Evolutionary conservation across 2,113 vertebrate species (phyloP).

Genomic region (Prionailurus bengalensis): DNA sequence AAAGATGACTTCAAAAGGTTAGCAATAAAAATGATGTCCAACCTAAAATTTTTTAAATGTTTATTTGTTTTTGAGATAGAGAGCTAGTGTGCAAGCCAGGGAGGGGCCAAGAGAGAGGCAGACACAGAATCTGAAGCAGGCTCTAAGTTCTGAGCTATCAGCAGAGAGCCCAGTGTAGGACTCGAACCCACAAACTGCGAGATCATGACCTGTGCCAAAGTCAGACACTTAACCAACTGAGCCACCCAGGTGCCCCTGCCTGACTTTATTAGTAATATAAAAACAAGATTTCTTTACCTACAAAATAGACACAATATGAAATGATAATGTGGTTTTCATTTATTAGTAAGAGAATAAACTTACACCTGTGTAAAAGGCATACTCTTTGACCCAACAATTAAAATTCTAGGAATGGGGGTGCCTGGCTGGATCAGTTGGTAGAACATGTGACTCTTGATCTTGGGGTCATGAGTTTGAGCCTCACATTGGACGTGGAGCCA

Average conservation of each 20-base stretch:
- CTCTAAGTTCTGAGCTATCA: too few relatives aligned
- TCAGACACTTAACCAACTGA: too few relatives aligned
- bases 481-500: background rate
- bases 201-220: too few relatives aligned
- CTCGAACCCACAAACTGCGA: too few relatives aligned
- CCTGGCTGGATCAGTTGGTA: background rate
- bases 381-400: background rate
- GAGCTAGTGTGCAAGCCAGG: too few relatives aligned
- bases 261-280: background rate
- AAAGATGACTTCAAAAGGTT: background rate
- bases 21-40: background rate
- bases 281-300: constrained; percentile 4
- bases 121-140: too few relatives aligned
- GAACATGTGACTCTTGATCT: background rate
- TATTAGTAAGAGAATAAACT: background rate
- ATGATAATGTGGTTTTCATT: background rate
- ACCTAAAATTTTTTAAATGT: too few relatives aligned
- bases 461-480: background rate
- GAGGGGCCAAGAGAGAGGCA: too few relatives aligned
- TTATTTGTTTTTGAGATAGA: too few relatives aligned
- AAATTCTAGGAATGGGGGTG: background rate
- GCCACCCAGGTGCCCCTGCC: background rate
- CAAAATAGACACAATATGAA: constrained; percentile 16
- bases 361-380: background rate
- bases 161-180: too few relatives aligned